Conservation (phyloP, 2,797 vertebrate genomes). For the Sphenodon punctatus region DNA sequence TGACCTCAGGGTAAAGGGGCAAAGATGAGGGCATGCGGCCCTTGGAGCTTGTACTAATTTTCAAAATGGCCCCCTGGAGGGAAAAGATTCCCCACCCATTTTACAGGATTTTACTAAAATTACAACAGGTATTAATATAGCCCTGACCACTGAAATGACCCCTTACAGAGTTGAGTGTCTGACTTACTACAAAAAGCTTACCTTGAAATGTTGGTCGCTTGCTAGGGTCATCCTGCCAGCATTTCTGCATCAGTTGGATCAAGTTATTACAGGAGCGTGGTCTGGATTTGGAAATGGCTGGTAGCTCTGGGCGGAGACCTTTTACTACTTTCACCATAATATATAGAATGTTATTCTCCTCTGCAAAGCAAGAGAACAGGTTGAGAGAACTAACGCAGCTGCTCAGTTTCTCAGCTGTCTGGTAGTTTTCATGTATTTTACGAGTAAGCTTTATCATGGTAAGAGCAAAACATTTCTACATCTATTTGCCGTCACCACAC, state of each 20-base stretch:
- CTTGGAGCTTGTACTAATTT: too few species aligned
- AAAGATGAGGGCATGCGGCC: too few species aligned
- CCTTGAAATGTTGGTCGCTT: slow-evolving; percentile 93
- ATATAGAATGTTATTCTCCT: slow-evolving; percentile 96
- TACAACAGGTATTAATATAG: slow-evolving; percentile 45
- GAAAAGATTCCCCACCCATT: slow-evolving; percentile 46
- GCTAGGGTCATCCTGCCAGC: slow-evolving; percentile 89
- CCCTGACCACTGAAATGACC: slow-evolving; percentile 55
- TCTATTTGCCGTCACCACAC: background rate
- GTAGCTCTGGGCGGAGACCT: slow-evolving; percentile 91
- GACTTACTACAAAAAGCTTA: slow-evolving; percentile 67
- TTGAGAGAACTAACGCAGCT: background rate
- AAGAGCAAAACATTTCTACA: too few species aligned
- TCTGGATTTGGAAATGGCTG: slow-evolving; percentile 84
- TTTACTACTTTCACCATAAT: slow-evolving; percentile 98
- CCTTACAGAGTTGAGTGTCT: background rate
- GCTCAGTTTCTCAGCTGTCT: too few species aligned
- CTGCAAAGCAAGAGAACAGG: slow-evolving; percentile 68
- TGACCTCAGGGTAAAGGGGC: too few species aligned
- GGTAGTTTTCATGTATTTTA: too few species aligned
- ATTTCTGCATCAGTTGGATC: slow-evolving; percentile 90
- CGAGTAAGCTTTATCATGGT: too few species aligned
- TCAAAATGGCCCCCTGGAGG: too few species aligned
- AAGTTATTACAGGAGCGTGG: slow-evolving; percentile 86
- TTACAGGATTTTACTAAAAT: slow-evolving; percentile 33